A percentile compares a stretch with the other conserved stretches of the same genome.
Evolutionary conservation across 2,797 vertebrate genomes (phyloP).

Genomic region (Eidolon dupreanum): DNA sequence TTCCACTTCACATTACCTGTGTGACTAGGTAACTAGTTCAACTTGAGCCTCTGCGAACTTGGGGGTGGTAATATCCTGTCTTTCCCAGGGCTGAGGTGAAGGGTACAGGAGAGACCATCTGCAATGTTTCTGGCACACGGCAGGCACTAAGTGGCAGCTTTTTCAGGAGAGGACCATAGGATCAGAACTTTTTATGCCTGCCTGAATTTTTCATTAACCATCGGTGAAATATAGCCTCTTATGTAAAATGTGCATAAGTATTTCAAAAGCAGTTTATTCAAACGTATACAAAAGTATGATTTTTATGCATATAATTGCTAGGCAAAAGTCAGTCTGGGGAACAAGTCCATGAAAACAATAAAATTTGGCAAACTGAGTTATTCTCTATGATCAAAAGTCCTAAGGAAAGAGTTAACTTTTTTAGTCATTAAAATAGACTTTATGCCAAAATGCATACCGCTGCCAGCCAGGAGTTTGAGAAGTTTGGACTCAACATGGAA

Average conservation of each 20-base stretch:
- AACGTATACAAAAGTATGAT: background rate
- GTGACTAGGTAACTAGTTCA: background rate
- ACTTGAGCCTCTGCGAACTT: background rate
- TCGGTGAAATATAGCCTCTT: background rate
- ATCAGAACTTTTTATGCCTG: background rate
- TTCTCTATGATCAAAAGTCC: background rate
- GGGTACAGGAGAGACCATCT: background rate
- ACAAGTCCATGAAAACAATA: background rate
- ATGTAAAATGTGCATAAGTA: background rate
- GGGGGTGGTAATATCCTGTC: accelerated
- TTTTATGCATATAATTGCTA: background rate
- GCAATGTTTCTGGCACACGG: background rate
- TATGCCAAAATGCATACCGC: background rate
- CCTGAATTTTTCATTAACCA: background rate
- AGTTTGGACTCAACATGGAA: background rate
- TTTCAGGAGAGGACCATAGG: background rate
- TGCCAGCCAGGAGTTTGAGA: background rate
- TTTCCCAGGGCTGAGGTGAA: background rate
- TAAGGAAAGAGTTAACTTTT: background rate
- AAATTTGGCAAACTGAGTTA: constrained; percentile 8
- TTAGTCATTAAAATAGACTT: constrained; percentile 11
- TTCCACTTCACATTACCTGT: background rate
- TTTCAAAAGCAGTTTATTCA: background rate
- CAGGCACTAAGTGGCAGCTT: background rate
- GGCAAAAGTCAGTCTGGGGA: background rate